phyloP scores from a whole-genome alignment of 30 jellyfish, hydroid and myxozoan genomes.

The Cassiopea andromeda region DNA sequence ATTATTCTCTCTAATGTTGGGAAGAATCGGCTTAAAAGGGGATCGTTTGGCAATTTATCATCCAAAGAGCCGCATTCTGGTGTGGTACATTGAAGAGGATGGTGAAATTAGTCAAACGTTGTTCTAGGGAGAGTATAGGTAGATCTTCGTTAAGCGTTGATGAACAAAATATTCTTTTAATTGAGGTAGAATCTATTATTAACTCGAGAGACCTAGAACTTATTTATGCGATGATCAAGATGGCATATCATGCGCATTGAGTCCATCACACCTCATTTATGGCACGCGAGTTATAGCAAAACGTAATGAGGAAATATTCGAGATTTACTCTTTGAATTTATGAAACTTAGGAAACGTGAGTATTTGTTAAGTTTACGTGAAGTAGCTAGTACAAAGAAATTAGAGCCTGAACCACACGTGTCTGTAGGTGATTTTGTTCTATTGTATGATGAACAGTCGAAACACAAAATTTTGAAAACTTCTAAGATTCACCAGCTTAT shows the following conservation, averaged over 20 bases:
- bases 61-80: constrained; percentile 37
- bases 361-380: constrained; percentile 40
- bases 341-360: constrained; percentile 22
- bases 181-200: constrained; percentile 39
- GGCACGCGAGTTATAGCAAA: constrained; percentile 17
- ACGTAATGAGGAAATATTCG: neutral
- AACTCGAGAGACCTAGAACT: constrained; percentile 31
- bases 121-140: constrained; percentile 44
- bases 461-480: neutral
- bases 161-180: constrained; percentile 17
- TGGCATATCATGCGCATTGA: constrained; percentile 36
- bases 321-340: constrained; percentile 7
- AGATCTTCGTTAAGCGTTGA: constrained; percentile 43
- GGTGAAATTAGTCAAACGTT: constrained; percentile 27
- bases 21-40: neutral
- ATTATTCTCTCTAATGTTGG: constrained; percentile 9
- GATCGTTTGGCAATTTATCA: constrained; percentile 21
- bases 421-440: constrained; percentile 16
- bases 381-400: constrained; percentile 19
- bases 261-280: constrained; percentile 48
- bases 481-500: constrained; percentile 6
- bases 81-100: constrained; percentile 37
- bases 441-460: constrained; percentile 28
- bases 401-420: constrained; percentile 11
- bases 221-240: constrained; percentile 47